Evolutionary conservation across 2,113 vertebrate genomes (phyloP).

Genomic region (Grammomys dolichurus): DNA sequence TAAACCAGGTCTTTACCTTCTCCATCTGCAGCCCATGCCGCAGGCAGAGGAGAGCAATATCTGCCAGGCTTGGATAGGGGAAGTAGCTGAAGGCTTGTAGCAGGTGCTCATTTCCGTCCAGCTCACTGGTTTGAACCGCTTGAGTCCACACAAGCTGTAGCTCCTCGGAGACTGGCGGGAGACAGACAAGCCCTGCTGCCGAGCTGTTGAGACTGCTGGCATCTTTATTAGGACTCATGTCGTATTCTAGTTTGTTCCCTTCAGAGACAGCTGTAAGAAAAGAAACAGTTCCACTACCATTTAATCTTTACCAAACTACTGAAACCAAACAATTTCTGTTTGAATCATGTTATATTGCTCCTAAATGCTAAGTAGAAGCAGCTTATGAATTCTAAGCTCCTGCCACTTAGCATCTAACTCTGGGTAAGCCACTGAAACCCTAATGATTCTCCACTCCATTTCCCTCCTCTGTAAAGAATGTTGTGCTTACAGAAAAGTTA

Average conservation of each 20-base stretch:
- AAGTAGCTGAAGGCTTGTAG: constrained; percentile 94
- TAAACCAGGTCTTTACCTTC: constrained; percentile 96
- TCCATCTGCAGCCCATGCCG: constrained; percentile 92
- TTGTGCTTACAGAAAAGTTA: background rate
- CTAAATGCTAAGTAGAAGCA: constrained; percentile 22
- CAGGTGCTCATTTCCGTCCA: constrained; percentile 91
- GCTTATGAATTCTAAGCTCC: background rate
- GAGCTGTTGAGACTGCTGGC: constrained; percentile 75
- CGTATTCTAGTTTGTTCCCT: constrained; percentile 51
- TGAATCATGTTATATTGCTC: constrained; percentile 34
- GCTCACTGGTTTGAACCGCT: constrained; percentile 92
- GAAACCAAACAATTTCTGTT: constrained; percentile 9
- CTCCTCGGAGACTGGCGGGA: constrained; percentile 93
- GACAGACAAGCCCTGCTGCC: constrained; percentile 87
- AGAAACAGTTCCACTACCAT: constrained; percentile 56
- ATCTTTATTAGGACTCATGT: constrained; percentile 85
- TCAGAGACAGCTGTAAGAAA: constrained; percentile 77
- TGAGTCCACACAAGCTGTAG: constrained; percentile 94
- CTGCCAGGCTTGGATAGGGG: constrained; percentile 93
- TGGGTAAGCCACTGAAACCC: constrained; percentile 17
- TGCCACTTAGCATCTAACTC: constrained; percentile 17
- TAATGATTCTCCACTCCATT: background rate
- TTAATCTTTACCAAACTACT: constrained; percentile 50
- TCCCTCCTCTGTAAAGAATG: constrained; percentile 29
- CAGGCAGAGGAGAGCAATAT: constrained; percentile 90